phyloP scores from a whole-genome alignment of 2,888 invertebrate genomes.

The Agrotis segetum region DNA sequence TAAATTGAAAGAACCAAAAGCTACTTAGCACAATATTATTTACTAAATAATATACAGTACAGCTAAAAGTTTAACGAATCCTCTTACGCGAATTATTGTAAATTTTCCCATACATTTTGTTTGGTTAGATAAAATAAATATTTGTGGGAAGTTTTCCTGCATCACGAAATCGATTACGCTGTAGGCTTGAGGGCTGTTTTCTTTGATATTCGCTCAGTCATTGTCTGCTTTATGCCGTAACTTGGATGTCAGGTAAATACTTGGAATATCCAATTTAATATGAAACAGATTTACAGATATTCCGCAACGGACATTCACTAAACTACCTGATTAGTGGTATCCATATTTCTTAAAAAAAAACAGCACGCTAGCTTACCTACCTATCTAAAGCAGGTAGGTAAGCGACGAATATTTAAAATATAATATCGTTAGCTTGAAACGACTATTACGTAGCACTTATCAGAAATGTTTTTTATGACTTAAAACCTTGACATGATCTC shows the following conservation, averaged over 20 bases:
- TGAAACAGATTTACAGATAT: neutral
- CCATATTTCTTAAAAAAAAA: neutral
- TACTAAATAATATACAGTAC: constrained; percentile 23
- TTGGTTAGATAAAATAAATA: constrained; percentile 53
- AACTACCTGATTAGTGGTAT: neutral
- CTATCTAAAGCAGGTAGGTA: constrained; percentile 17
- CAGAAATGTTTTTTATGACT: constrained; percentile 21
- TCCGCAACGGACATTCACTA: neutral
- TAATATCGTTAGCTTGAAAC: constrained; percentile 19
- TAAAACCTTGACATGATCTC: constrained; percentile 32
- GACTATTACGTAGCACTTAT: constrained; percentile 6
- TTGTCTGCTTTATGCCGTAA: constrained; percentile 59
- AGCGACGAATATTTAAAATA: constrained; percentile 32
- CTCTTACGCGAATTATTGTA: constrained; percentile 12
- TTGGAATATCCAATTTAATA: constrained; percentile 19
- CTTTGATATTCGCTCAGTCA: constrained; percentile 66
- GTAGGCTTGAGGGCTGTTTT: constrained; percentile 45
- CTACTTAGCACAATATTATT: constrained; percentile 40
- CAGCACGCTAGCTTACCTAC: too few species aligned
- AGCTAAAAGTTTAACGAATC: constrained; percentile 33
- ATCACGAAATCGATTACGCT: constrained; percentile 65
- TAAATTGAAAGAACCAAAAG: constrained; percentile 46
- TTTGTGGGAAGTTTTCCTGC: constrained; percentile 58
- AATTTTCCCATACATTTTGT: constrained; percentile 40
- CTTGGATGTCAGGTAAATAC: constrained; percentile 41